Evolutionary conservation across 2,888 invertebrate genomes (phyloP).

Genomic region (Dusona sp.): DNA sequence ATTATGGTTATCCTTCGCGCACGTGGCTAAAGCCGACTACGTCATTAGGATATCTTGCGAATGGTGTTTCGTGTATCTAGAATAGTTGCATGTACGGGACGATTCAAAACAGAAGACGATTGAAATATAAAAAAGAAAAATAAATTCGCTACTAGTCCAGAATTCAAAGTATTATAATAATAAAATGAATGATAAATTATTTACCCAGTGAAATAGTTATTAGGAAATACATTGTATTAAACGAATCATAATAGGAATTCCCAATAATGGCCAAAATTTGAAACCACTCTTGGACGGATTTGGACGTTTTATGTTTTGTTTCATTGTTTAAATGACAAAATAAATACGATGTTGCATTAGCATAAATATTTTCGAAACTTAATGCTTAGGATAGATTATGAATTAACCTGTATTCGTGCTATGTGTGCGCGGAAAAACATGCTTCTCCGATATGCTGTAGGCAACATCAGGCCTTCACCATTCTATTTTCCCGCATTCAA

Average conservation of each 20-base stretch:
- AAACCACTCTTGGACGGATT: not conserved
- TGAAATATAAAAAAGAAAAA: not conserved
- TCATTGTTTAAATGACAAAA: not conserved
- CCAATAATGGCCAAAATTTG: not conserved
- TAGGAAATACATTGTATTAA: not conserved
- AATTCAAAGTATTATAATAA: not conserved
- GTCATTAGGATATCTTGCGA: constrained; percentile 76
- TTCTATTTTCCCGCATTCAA: constrained; percentile 60
- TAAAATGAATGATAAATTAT: not conserved
- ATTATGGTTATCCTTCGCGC: constrained; percentile 77
- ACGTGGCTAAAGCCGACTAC: constrained; percentile 74
- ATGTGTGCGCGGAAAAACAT: constrained; percentile 47
- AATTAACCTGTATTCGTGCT: not conserved
- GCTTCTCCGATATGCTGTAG: constrained; percentile 28
- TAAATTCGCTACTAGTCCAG: not conserved
- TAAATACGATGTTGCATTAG: not conserved
- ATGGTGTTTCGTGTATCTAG: constrained; percentile 68
- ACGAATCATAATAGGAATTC: not conserved
- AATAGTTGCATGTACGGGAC: not conserved
- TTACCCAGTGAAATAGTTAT: not conserved
- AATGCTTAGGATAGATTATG: not conserved
- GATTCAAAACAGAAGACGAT: not conserved
- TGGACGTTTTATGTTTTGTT: not conserved
- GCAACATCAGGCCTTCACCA: constrained; percentile 32
- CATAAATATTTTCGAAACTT: not conserved